A percentile compares a stretch with the other conserved stretches of the same genome.
Evolutionary conservation across 1,140 invertebrate genomes (phyloP).

Genomic region (Heterodera carotae): DNA sequence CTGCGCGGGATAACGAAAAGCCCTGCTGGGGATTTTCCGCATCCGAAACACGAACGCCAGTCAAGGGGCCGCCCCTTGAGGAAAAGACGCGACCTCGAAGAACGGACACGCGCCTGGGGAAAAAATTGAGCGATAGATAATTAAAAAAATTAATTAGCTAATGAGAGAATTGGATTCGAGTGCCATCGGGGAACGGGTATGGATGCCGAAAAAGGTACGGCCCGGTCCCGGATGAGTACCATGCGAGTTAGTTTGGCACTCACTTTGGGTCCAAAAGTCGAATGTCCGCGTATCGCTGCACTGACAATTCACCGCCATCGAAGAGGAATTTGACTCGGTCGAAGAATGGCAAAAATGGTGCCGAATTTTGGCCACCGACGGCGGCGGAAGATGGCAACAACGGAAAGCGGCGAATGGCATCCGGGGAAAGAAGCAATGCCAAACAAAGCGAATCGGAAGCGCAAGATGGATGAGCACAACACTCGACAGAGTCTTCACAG

Average conservation of each 20-base stretch:
- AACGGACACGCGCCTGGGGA: slow-evolving; percentile 85
- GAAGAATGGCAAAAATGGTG: slow-evolving; percentile 77
- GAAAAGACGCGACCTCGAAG: slow-evolving; percentile 89
- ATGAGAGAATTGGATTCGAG: neutral
- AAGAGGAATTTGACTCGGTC: slow-evolving; percentile 97
- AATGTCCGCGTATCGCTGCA: slow-evolving; percentile 90
- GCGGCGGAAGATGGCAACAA: slow-evolving; percentile 76
- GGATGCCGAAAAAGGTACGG: too few relatives aligned
- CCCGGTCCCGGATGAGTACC: too few relatives aligned
- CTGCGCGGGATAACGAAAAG: slow-evolving; percentile 72
- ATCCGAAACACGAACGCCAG: slow-evolving; percentile 90
- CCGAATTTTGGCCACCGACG: too few relatives aligned
- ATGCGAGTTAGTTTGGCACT: too few relatives aligned
- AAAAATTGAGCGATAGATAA: slow-evolving; percentile 30
- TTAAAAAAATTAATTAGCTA: neutral
- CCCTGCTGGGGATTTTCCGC: slow-evolving; percentile 86
- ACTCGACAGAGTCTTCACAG: slow-evolving; percentile 91
- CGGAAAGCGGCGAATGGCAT: slow-evolving; percentile 88
- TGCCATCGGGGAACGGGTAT: too few relatives aligned
- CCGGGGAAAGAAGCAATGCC: slow-evolving; percentile 75
- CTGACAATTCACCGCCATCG: slow-evolving; percentile 81
- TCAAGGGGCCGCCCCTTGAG: slow-evolving; percentile 82
- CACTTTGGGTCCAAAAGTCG: slow-evolving; percentile 96
- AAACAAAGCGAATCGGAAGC: slow-evolving; percentile 69
- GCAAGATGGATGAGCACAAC: slow-evolving; percentile 81